Conservation (phyloP, 2,888 invertebrate species). For the Arrhopalites spinosus region DNA sequence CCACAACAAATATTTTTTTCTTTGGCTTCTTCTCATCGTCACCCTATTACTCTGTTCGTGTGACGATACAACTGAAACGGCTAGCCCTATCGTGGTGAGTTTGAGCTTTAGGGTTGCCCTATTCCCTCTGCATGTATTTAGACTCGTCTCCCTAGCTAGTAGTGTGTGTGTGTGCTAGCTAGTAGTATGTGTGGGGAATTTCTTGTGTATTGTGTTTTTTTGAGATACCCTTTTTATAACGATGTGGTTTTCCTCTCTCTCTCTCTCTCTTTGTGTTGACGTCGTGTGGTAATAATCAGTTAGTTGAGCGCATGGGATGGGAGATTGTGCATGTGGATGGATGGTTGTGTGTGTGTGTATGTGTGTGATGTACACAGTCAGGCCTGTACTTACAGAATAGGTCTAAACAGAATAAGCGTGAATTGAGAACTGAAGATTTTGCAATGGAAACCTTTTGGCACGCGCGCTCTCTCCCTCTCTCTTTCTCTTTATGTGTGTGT, state of each 20-base stretch:
- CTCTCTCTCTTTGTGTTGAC: not conserved
- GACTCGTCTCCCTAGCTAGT: no score
- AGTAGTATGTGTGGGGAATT: no score
- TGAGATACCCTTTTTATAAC: not conserved
- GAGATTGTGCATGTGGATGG: not conserved
- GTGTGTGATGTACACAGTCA: no score
- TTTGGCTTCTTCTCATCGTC: no score
- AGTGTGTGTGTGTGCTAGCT: no score
- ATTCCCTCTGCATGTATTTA: no score
- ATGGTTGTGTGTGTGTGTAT: not conserved
- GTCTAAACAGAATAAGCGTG: slow-evolving; percentile 43
- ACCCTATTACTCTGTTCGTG: no score
- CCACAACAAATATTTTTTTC: no score
- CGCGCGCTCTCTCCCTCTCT: slow-evolving; percentile 24
- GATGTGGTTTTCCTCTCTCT: not conserved
- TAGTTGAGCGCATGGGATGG: no score
- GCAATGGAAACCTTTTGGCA: slow-evolving; percentile 40
- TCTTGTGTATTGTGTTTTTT: not conserved
- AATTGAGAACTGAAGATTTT: slow-evolving; percentile 40
- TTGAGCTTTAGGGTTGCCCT: no score
- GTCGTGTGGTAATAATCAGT: not conserved
- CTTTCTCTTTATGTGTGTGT: slow-evolving; percentile 1
- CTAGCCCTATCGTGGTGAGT: no score
- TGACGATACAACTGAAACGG: no score
- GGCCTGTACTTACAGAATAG: slow-evolving; percentile 10